Percentiles rank a stretch among this genome's conserved stretches.
phyloP scores from a whole-genome alignment of 92 coral and sea anemone genomes.

The Palythoa grandis region DNA sequence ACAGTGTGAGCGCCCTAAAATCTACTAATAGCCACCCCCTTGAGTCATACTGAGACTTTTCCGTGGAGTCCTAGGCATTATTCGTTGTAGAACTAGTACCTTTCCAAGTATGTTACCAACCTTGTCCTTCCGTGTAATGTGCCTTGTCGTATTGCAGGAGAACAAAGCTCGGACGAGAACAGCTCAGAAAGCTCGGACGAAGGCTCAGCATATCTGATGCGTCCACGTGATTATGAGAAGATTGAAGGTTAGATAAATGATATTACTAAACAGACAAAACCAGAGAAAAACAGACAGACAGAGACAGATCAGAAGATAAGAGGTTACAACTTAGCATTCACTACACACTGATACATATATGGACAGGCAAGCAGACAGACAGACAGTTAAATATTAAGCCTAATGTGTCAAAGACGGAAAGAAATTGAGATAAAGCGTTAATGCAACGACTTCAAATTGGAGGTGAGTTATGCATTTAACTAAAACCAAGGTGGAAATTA shows the following conservation, averaged over 20 bases:
- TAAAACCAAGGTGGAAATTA: too few relatives aligned
- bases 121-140: background rate
- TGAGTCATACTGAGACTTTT: too few relatives aligned
- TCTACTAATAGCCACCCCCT: too few relatives aligned
- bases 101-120: background rate
- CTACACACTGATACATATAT: background rate
- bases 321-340: background rate
- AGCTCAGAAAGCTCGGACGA: constrained; percentile 39
- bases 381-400: background rate
- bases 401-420: background rate
- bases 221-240: constrained; percentile 1
- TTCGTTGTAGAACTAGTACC: too few relatives aligned
- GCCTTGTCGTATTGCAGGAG: background rate
- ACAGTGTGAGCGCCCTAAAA: too few relatives aligned
- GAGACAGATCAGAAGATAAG: background rate
- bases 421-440: too few relatives aligned
- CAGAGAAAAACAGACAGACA: background rate
- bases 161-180: constrained; percentile 14
- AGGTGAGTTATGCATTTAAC: too few relatives aligned
- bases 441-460: too few relatives aligned
- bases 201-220: background rate
- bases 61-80: too few relatives aligned
- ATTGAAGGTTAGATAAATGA: constrained; percentile 15
- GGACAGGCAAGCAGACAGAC: background rate
- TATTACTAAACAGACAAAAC: background rate